Evolutionary conservation across 2,113 vertebrate genomes (phyloP).

Genomic region (Halcyon malimbica): DNA sequence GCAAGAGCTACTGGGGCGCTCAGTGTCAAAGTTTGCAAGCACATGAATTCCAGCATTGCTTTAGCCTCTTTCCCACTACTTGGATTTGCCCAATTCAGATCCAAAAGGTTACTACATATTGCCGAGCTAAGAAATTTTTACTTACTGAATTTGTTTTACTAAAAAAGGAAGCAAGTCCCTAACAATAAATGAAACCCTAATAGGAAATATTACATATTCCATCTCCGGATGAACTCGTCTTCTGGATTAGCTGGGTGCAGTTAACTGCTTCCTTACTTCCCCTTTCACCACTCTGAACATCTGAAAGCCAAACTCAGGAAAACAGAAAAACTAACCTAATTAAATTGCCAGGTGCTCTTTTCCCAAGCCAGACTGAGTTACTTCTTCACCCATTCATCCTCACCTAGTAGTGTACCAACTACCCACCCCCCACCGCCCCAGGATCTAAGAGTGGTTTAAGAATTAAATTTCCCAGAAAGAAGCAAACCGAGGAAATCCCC

Average conservation of each 20-base stretch:
- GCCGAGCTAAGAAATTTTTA: background rate
- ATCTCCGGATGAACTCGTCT: background rate
- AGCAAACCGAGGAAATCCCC: background rate
- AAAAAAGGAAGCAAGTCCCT: background rate
- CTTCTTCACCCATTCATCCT: background rate
- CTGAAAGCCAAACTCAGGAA: background rate
- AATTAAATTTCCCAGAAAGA: background rate
- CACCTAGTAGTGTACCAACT: background rate
- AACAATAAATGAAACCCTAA: background rate
- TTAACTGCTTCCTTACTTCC: background rate
- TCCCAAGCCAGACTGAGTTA: background rate
- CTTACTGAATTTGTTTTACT: background rate
- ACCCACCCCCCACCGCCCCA: rapidly evolving
- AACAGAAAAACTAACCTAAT: background rate
- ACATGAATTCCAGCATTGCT: background rate
- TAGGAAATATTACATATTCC: slow-evolving; percentile 15
- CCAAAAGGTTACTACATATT: background rate
- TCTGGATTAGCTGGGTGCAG: background rate
- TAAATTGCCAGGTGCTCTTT: background rate
- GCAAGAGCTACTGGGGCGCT: background rate
- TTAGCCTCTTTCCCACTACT: background rate
- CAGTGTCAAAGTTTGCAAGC: background rate
- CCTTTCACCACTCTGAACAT: background rate
- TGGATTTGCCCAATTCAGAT: background rate
- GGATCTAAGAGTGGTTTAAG: background rate